phyloP scores from a whole-genome alignment of 2,888 invertebrate genomes.

The Drosophila macrospina region DNA sequence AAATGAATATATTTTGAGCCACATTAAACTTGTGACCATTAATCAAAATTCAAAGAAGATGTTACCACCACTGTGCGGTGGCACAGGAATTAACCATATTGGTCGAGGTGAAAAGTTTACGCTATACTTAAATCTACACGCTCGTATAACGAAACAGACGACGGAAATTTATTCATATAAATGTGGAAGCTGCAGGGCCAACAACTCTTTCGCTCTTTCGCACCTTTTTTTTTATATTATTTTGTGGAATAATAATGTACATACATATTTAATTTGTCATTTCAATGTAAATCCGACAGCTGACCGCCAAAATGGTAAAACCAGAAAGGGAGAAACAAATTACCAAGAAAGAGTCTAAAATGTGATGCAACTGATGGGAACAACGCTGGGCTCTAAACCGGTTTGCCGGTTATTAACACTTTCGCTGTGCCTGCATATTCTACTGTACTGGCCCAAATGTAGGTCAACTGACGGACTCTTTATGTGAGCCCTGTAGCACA shows the following conservation, averaged over 20 bases:
- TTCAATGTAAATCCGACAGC: slow-evolving; percentile 73
- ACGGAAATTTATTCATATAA: slow-evolving; percentile 56
- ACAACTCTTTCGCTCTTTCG: slow-evolving; percentile 48
- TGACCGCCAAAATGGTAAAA: slow-evolving; percentile 70
- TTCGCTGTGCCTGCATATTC: slow-evolving; percentile 71
- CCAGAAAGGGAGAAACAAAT: slow-evolving; percentile 13
- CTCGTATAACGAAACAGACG: slow-evolving; percentile 11
- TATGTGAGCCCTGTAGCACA: slow-evolving; percentile 21
- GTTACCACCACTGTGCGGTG: slow-evolving; percentile 23
- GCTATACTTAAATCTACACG: not conserved
- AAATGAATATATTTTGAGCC: slow-evolving; percentile 18
- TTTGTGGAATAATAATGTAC: slow-evolving; percentile 22
- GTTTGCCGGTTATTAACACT: slow-evolving; percentile 77
- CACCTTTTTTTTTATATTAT: slow-evolving; percentile 29
- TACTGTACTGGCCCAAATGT: slow-evolving; percentile 65
- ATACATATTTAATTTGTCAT: slow-evolving; percentile 66
- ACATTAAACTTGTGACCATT: slow-evolving; percentile 54
- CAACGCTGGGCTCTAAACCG: slow-evolving; percentile 55
- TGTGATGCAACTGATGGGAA: slow-evolving; percentile 62
- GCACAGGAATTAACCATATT: slow-evolving; percentile 60
- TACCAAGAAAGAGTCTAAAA: slow-evolving; percentile 66
- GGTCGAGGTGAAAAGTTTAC: slow-evolving; percentile 42
- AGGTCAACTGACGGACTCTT: slow-evolving; percentile 61
- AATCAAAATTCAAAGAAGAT: slow-evolving; percentile 54
- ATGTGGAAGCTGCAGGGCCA: slow-evolving; percentile 73